Percentiles rank a stretch among this genome's conserved stretches.
Conservation (phyloP, 2,113 vertebrate genomes). For the Channa argus region DNA sequence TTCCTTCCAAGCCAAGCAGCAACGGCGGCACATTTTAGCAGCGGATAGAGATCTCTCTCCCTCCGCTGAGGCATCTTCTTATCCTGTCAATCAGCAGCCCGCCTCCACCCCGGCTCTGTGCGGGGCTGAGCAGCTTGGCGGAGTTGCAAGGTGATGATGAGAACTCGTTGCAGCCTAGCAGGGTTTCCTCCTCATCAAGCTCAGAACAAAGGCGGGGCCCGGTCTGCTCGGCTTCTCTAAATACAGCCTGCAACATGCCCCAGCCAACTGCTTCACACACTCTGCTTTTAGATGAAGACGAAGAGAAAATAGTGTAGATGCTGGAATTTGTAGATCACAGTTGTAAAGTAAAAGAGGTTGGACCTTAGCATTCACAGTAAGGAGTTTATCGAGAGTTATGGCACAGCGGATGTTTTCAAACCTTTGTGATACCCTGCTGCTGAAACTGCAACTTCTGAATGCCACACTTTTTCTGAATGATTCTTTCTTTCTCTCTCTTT, state of each 20-base stretch:
- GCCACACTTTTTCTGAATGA: too few relatives aligned
- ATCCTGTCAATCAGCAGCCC: slow-evolving; percentile 74
- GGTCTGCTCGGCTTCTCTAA: slow-evolving; percentile 70
- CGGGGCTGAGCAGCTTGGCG: slow-evolving; percentile 72
- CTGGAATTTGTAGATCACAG: slow-evolving; percentile 13
- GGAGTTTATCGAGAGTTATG: slow-evolving; percentile 1
- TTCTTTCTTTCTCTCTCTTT: too few relatives aligned
- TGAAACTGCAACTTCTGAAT: too few relatives aligned
- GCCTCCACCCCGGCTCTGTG: slow-evolving; percentile 50
- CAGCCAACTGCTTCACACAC: slow-evolving; percentile 53
- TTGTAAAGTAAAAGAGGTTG: slow-evolving; percentile 2
- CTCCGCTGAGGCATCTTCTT: slow-evolving; percentile 59
- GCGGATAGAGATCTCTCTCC: slow-evolving; percentile 61
- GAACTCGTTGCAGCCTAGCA: slow-evolving; percentile 74
- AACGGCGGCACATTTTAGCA: slow-evolving; percentile 35
- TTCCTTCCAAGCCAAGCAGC: slow-evolving; percentile 27
- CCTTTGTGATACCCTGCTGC: neutral
- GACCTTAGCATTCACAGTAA: slow-evolving; percentile 12
- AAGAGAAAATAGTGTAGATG: slow-evolving; percentile 25
- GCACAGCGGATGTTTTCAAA: neutral
- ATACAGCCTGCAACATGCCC: slow-evolving; percentile 67
- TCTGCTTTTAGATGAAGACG: slow-evolving; percentile 38
- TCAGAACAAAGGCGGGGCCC: slow-evolving; percentile 71
- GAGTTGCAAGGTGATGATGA: slow-evolving; percentile 74
- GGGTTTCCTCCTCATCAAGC: slow-evolving; percentile 79